phyloP scores from a whole-genome alignment of 2,113 vertebrate species.

The Dissostichus mawsoni region DNA sequence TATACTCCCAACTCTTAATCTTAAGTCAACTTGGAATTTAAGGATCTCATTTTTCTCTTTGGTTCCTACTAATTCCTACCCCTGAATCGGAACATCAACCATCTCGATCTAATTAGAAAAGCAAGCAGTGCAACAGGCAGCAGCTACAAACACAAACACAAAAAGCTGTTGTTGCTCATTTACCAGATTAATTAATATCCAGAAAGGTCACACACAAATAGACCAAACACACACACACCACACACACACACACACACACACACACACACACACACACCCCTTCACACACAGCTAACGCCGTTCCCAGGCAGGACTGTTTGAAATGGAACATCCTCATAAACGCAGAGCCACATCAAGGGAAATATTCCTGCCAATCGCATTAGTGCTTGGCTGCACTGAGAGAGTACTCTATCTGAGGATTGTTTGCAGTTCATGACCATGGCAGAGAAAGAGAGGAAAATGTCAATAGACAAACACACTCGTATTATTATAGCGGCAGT shows the following conservation, averaged over 20 bases:
- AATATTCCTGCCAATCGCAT: conserved; percentile 50
- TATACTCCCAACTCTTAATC: background rate
- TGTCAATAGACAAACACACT: conserved; percentile 60
- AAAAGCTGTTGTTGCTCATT: conserved; percentile 33
- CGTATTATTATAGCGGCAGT: conserved; percentile 58
- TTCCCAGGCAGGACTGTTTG: conserved; percentile 36
- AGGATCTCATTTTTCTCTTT: background rate
- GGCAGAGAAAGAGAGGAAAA: conserved; percentile 43
- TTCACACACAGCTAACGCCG: conserved; percentile 18
- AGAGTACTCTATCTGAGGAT: conserved; percentile 49
- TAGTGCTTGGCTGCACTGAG: conserved; percentile 27
- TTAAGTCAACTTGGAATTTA: background rate
- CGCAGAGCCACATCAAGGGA: conserved; percentile 60
- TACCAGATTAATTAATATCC: conserved; percentile 57
- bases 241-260: conserved; percentile 22
- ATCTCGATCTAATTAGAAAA: conserved; percentile 44
- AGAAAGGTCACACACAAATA: conserved; percentile 36
- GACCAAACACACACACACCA: conserved; percentile 7
- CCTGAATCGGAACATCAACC: conserved; percentile 9
- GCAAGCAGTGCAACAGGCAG: background rate
- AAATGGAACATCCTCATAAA: conserved; percentile 65
- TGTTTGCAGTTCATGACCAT: conserved; percentile 68
- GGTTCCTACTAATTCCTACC: background rate
- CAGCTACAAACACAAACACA: conserved; percentile 39
- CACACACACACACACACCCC: background rate